Percentiles rank a stretch among this genome's conserved stretches.
These are phyloP conservation scores for Melanotaenia nigrans DNA, from an alignment of 2,797 vertebrate genomes.

Conservation along the genomic window DNA sequence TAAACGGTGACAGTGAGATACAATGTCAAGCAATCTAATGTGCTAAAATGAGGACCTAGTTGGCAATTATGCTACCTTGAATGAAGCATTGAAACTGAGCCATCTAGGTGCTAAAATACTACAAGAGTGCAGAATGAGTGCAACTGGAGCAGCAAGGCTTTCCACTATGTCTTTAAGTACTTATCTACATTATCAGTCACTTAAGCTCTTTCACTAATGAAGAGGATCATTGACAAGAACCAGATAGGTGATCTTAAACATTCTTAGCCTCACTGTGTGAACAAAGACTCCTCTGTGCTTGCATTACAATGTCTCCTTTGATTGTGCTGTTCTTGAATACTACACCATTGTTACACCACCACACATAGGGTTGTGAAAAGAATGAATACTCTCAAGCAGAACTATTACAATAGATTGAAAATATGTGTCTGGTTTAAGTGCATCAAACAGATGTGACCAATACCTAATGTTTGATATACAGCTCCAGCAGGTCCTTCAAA, in stretches of 20 bases:
- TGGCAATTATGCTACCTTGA: constrained; percentile 41
- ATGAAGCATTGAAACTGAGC: constrained; percentile 32
- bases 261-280: constrained; percentile 37
- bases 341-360: constrained; percentile 18
- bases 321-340: constrained; percentile 22
- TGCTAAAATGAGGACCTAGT: constrained; percentile 17
- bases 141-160: constrained; percentile 40
- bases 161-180: constrained; percentile 41
- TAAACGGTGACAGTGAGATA: constrained; percentile 36
- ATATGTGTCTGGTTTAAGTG: constrained; percentile 44
- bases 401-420: constrained; percentile 42
- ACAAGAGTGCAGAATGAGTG: constrained; percentile 48
- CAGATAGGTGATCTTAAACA: constrained; percentile 59
- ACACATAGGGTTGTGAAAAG: constrained; percentile 25
- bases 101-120: constrained; percentile 34
- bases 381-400: constrained; percentile 24
- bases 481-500: constrained; percentile 53
- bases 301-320: constrained; percentile 2
- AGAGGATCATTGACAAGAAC: constrained; percentile 61
- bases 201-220: constrained; percentile 68
- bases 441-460: constrained; percentile 33
- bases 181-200: constrained; percentile 66
- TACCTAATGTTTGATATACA: constrained; percentile 22
- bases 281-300: constrained; percentile 41
- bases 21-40: constrained; percentile 18